Evolutionary conservation across 1,140 invertebrate genomes (phyloP).

Genomic region (Leptinotarsa defecta): DNA sequence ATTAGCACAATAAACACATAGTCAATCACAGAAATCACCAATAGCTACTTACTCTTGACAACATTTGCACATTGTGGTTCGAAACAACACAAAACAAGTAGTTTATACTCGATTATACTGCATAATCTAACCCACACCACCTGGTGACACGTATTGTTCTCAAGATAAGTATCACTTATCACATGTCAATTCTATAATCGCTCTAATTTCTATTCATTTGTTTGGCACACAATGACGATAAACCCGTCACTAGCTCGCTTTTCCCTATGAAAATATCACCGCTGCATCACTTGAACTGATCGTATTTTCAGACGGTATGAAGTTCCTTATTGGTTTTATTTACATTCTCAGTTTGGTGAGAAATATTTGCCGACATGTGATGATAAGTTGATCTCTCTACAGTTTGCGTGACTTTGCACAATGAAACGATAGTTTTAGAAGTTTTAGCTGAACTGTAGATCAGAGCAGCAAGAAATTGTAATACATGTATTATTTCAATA

Average conservation of each 20-base stretch:
- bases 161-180: background rate
- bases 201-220: background rate
- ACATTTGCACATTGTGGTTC: constrained; percentile 11
- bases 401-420: background rate
- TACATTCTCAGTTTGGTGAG: background rate
- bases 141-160: background rate
- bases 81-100: background rate
- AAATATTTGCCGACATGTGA: background rate
- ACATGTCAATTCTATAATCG: constrained; percentile 1
- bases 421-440: background rate
- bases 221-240: background rate
- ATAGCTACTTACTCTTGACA: background rate
- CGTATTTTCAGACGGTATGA: background rate
- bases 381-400: background rate
- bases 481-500: no score
- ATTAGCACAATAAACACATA: no score
- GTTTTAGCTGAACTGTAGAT: background rate
- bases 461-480: no score
- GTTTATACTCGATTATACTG: background rate
- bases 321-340: constrained; percentile 2
- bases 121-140: background rate
- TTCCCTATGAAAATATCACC: background rate
- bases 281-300: background rate
- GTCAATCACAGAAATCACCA: no score
- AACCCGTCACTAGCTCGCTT: background rate